Conservation (phyloP, 2,797 vertebrate genomes). For the Xenopus petersii region DNA sequence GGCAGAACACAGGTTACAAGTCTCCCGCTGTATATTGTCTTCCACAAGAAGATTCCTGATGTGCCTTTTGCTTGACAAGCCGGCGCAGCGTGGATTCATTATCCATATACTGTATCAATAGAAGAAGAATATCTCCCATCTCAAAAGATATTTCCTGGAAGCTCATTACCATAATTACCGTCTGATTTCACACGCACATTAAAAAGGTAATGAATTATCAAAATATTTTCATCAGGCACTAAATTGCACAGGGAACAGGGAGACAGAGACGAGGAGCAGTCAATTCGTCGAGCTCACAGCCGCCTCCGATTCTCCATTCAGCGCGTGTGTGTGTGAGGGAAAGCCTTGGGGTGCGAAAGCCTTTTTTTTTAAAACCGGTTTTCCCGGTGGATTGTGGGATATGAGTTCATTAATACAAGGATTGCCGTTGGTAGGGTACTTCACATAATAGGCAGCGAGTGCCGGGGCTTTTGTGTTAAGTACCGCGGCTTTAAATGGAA, state of each 20-base stretch:
- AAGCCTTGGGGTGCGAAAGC: conserved; percentile 20
- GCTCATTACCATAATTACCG: conserved; percentile 46
- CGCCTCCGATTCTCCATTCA: conserved; percentile 1
- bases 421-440: conserved; percentile 2
- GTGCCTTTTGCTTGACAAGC: neutral
- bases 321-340: conserved; percentile 1
- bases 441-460: neutral
- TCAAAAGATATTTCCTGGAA: conserved; percentile 33
- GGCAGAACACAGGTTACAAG: neutral
- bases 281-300: neutral
- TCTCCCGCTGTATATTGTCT: conserved; percentile 15
- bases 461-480: too few species aligned
- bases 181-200: conserved; percentile 46
- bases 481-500: too few species aligned
- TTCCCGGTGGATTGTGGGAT: conserved; percentile 33
- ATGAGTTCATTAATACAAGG: conserved; percentile 8
- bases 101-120: conserved; percentile 21
- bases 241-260: conserved; percentile 37
- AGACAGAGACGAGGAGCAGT: conserved; percentile 5
- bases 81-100: conserved; percentile 12
- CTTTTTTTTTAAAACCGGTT: neutral
- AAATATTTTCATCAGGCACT: conserved; percentile 46
- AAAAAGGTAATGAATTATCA: conserved; percentile 50
- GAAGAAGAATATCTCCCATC: conserved; percentile 23
- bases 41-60: too few species aligned